phyloP scores from a whole-genome alignment of 2,888 invertebrate genomes.

The Microctonus brassicae region DNA sequence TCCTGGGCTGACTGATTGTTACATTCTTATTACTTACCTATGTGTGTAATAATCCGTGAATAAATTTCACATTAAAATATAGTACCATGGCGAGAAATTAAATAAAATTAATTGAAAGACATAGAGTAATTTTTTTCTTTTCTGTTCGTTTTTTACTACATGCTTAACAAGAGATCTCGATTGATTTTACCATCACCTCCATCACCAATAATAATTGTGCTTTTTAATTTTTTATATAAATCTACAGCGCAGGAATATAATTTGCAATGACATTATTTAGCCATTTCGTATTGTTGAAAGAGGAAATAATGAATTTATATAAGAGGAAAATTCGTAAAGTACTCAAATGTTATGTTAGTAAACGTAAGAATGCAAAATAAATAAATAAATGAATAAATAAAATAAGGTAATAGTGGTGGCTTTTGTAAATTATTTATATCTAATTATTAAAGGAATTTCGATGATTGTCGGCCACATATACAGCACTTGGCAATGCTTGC shows the following conservation, averaged over 20 bases:
- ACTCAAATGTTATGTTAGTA: constrained; percentile 6
- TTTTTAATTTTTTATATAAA: not conserved
- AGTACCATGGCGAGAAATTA: constrained; percentile 32
- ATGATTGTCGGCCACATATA: constrained; percentile 70
- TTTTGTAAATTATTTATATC: constrained; percentile 57
- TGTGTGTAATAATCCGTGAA: not conserved
- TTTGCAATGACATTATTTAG: not conserved
- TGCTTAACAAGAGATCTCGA: constrained; percentile 18
- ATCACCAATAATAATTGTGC: constrained; percentile 25
- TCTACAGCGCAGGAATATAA: not conserved
- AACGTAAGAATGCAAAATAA: constrained; percentile 19
- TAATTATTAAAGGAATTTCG: constrained; percentile 61
- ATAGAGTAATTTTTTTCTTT: constrained; percentile 10
- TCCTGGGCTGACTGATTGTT: constrained; percentile 19
- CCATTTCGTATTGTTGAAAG: not conserved
- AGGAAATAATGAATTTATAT: not conserved
- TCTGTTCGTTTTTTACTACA: constrained; percentile 22
- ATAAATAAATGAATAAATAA: constrained; percentile 20
- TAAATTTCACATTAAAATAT: constrained; percentile 26
- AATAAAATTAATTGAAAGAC: constrained; percentile 2
- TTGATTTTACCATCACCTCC: constrained; percentile 31
- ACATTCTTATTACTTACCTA: constrained; percentile 31
- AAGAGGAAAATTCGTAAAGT: not conserved
- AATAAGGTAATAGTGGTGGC: constrained; percentile 54
- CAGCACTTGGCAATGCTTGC: constrained; percentile 70